These are phyloP conservation scores for Deilephila elpenor DNA, from an alignment of 2,888 invertebrate species.

Conservation along the genomic window DNA sequence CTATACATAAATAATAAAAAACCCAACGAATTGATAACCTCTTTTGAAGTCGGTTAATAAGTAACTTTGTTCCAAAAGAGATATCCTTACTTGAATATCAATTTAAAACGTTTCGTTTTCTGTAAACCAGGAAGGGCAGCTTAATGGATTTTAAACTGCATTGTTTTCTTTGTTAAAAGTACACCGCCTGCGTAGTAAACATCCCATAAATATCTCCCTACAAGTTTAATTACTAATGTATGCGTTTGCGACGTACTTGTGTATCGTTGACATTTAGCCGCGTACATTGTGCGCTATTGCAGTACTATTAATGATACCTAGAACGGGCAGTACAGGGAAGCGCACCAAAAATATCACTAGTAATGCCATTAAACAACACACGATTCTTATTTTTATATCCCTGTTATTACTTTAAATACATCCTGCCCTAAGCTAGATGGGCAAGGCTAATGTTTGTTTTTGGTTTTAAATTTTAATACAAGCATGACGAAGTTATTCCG, in stretches of 20 bases:
- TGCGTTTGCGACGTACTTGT: background rate
- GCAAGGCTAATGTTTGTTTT: background rate
- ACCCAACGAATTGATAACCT: too few relatives aligned
- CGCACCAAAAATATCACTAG: background rate
- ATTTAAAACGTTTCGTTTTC: too few relatives aligned
- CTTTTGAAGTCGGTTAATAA: too few relatives aligned
- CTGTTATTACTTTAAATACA: background rate
- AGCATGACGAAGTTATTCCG: too few relatives aligned
- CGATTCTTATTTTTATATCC: slow-evolving; percentile 4
- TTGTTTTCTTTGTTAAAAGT: background rate
- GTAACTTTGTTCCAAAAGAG: too few relatives aligned
- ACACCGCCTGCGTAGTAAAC: background rate
- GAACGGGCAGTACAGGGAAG: background rate
- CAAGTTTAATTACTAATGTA: background rate
- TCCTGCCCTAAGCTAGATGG: background rate
- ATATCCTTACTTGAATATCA: too few relatives aligned
- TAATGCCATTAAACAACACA: background rate
- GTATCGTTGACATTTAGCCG: background rate
- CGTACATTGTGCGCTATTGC: background rate
- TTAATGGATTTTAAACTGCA: background rate
- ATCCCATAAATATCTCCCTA: background rate
- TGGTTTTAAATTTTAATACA: background rate
- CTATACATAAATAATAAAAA: too few relatives aligned
- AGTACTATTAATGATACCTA: slow-evolving; percentile 1
- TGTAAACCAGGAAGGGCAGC: background rate